Conservation (phyloP, 2,113 vertebrate species). For the Solea solea region DNA sequence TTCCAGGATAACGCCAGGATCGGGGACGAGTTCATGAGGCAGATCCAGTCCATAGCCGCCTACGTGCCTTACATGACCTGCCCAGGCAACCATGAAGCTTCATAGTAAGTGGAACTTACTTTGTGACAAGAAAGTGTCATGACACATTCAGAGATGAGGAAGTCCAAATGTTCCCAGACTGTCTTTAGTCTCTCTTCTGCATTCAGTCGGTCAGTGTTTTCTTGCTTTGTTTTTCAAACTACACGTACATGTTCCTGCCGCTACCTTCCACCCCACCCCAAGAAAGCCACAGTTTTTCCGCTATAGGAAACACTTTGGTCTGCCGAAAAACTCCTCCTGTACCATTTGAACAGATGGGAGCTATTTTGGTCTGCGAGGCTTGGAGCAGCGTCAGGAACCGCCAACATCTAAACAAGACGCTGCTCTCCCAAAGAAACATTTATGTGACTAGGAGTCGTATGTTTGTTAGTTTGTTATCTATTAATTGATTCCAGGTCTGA, state of each 20-base stretch:
- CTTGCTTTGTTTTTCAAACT: constrained; percentile 5
- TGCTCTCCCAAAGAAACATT: constrained; percentile 57
- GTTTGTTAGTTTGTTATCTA: constrained; percentile 40
- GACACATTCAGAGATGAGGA: constrained; percentile 17
- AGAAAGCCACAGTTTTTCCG: constrained; percentile 41
- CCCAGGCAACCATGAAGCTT: constrained; percentile 87
- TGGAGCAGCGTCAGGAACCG: constrained; percentile 45
- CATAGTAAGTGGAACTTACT: constrained; percentile 80
- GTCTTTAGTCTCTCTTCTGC: constrained; percentile 13
- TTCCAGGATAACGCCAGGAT: constrained; percentile 84
- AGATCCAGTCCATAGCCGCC: constrained; percentile 88
- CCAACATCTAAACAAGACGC: constrained; percentile 62
- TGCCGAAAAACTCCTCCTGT: constrained; percentile 32
- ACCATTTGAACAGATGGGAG: constrained; percentile 56
- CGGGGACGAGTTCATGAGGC: constrained; percentile 89
- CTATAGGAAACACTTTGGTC: constrained; percentile 41
- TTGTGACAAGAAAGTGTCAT: neutral
- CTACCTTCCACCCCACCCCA: neutral
- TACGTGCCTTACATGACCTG: constrained; percentile 90
- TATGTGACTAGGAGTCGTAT: constrained; percentile 36
- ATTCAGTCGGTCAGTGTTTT: constrained; percentile 22
- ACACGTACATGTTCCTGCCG: neutral
- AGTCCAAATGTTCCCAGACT: constrained; percentile 25
- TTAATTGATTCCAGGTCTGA: neutral
- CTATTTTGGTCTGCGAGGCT: constrained; percentile 52